phyloP scores from a whole-genome alignment of 2,797 vertebrate genomes.

The Mallotus villosus region DNA sequence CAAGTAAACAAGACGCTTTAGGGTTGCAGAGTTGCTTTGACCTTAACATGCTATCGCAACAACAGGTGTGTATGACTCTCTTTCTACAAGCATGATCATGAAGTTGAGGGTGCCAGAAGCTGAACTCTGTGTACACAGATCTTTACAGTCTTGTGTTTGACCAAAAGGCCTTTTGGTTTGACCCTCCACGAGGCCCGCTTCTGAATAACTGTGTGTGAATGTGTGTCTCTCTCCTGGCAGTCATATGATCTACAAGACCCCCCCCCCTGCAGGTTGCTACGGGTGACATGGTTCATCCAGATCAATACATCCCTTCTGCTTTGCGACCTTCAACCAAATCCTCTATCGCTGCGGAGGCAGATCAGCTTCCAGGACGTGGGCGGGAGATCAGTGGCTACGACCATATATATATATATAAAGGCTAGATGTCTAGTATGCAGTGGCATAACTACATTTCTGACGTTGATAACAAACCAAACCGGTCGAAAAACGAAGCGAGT shows the following conservation, averaged over 20 bases:
- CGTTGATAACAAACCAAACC: too few relatives aligned
- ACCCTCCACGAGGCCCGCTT: not conserved
- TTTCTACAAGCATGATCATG: too few relatives aligned
- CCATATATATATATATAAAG: too few relatives aligned
- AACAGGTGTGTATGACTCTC: not conserved
- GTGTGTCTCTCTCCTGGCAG: not conserved
- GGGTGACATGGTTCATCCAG: conserved; percentile 19
- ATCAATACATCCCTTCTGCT: conserved; percentile 1
- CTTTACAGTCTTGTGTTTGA: not conserved
- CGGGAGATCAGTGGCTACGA: not conserved
- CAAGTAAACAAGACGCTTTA: conserved; percentile 23
- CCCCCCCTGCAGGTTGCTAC: conserved; percentile 5
- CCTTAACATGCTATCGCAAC: conserved; percentile 15
- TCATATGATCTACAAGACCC: conserved; percentile 10
- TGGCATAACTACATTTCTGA: too few relatives aligned
- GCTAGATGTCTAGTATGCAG: too few relatives aligned
- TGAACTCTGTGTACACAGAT: not conserved
- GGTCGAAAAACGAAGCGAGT: too few relatives aligned
- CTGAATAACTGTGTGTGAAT: not conserved
- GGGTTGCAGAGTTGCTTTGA: conserved; percentile 29
- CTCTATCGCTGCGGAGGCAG: too few relatives aligned
- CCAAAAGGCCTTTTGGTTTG: not conserved
- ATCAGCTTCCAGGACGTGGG: too few relatives aligned
- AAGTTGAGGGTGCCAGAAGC: not conserved
- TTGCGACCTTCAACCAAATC: not conserved